These are phyloP conservation scores for Emberiza fucata DNA, from an alignment of 2,113 vertebrate species.

Conservation along the genomic window DNA sequence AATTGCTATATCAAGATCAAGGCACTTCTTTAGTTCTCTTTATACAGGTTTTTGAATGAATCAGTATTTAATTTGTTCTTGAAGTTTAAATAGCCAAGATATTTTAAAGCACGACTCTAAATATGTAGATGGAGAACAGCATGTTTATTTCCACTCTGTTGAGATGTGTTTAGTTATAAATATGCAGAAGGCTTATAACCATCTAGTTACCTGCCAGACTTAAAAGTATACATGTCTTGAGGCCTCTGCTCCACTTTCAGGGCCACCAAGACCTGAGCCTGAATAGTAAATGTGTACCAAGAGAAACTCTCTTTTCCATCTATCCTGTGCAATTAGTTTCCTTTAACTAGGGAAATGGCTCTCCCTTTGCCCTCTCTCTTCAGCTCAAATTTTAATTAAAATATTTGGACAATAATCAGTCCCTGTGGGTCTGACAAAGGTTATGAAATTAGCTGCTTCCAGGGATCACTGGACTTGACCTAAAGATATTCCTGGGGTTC, in stretches of 20 bases:
- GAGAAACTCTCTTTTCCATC: neutral
- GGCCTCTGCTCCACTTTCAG: neutral
- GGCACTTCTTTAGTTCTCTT: neutral
- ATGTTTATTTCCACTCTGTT: constrained; percentile 9
- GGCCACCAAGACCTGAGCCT: neutral
- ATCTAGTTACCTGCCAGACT: constrained; percentile 24
- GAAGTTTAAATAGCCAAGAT: neutral
- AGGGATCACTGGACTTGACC: neutral
- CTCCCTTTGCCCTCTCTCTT: neutral
- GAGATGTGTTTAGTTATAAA: constrained; percentile 19
- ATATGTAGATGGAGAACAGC: neutral
- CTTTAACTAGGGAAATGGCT: neutral
- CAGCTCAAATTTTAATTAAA: neutral
- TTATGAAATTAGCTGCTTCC: neutral
- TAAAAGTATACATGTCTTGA: neutral
- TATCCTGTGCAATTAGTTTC: neutral
- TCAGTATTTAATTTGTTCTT: constrained; percentile 49
- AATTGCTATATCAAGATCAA: constrained; percentile 3
- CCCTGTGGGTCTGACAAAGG: neutral
- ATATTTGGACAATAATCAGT: neutral
- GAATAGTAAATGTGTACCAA: neutral
- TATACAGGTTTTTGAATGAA: constrained; percentile 6
- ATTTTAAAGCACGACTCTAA: constrained; percentile 22
- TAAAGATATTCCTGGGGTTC: neutral
- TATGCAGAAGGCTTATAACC: constrained; percentile 19